Base-by-base conservation (phyloP, 2,888 invertebrate species). In the Apodemia hepburni region DNA sequence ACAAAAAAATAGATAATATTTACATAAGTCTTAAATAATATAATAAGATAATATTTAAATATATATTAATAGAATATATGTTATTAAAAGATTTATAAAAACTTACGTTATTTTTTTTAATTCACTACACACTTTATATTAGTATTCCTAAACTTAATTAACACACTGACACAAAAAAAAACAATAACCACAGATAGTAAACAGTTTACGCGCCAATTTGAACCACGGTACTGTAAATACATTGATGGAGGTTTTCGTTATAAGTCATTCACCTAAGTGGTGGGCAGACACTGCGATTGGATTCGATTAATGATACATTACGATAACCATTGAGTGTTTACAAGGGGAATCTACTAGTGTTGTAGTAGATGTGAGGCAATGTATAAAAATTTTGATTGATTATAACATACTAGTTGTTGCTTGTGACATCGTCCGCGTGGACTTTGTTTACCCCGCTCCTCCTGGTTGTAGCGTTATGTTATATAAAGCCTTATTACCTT, bases 131-230 rank as follows among this genome's bases (percentile, higher is more conserved):
- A 45, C 45, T 12, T 1, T 7, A 7, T n/a, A n/a, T 45, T 2
- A n/a, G n/a, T 45, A 58, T 58, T 35, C 58, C 11, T n/a, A n/a
- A 17, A 58, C 15, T 27, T n/a, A 27, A 38, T 27, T 59, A 42
- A 59, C 59, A 38, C 59, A 59, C 18, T 45, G 45, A 15, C 59
- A 59, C 59, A 59, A 29, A 45, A 58, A 45, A 58, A 58, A 58
- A 29, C 17, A 58, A 42, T n/a, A 42, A 59, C 27, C 60, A 47
- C 57, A 57, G 57, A 57, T 15, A 29, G 8, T 45, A 47, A 45
- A 47, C 27, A 62, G 33, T 33, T 62, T 62, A 58, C 62, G 62
- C 62, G 62, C 62, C 62, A 58, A 62, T 33, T 35, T 18, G n/a
- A 59, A 49, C 47, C 27, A 2, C 33, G 18, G 11, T 33, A 62